These are phyloP conservation scores for Drosophila kikkawai DNA, from an alignment of 1,140 invertebrate species.

Conservation along the genomic window DNA sequence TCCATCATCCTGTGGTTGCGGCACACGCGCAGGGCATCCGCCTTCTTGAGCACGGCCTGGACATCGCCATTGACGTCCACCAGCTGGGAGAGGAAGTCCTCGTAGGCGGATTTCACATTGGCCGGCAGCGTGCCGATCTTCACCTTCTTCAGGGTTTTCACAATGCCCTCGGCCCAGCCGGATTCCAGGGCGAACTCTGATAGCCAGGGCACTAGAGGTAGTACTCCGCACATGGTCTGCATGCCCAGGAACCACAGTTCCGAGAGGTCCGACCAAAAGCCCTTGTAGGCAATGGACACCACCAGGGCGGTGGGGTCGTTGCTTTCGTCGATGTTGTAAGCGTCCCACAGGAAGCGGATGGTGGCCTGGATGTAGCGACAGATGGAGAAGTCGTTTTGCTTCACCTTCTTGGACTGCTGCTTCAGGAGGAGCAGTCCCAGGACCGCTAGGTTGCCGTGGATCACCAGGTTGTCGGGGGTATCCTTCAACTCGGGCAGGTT, in stretches of 20 bases:
- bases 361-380: slow-evolving; percentile 94
- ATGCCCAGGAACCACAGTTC: slow-evolving; percentile 97
- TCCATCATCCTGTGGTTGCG: slow-evolving; percentile 95
- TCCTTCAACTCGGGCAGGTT: slow-evolving; percentile 94
- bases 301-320: slow-evolving; percentile 92
- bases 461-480: slow-evolving; percentile 92
- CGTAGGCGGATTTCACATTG: slow-evolving; percentile 94
- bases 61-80: slow-evolving; percentile 92
- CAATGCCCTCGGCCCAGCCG: slow-evolving; percentile 95
- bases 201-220: slow-evolving; percentile 93
- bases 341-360: slow-evolving; percentile 96
- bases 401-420: slow-evolving; percentile 92
- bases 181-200: slow-evolving; percentile 95
- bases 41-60: slow-evolving; percentile 92
- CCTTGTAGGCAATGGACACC: slow-evolving; percentile 93
- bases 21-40: slow-evolving; percentile 92
- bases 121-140: slow-evolving; percentile 92
- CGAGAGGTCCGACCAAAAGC: slow-evolving; percentile 94
- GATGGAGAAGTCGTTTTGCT: slow-evolving; percentile 94
- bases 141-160: slow-evolving; percentile 92
- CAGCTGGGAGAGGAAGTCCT: slow-evolving; percentile 94
- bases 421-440: slow-evolving; percentile 93
- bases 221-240: slow-evolving; percentile 94
- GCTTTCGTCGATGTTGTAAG: slow-evolving; percentile 94
- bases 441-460: slow-evolving; percentile 93